Evolutionary conservation across 92 coral and sea anemone species (phyloP), one percentile per base, ranked within the genome.

Genomic region (Bergia puertoricense): DNA sequence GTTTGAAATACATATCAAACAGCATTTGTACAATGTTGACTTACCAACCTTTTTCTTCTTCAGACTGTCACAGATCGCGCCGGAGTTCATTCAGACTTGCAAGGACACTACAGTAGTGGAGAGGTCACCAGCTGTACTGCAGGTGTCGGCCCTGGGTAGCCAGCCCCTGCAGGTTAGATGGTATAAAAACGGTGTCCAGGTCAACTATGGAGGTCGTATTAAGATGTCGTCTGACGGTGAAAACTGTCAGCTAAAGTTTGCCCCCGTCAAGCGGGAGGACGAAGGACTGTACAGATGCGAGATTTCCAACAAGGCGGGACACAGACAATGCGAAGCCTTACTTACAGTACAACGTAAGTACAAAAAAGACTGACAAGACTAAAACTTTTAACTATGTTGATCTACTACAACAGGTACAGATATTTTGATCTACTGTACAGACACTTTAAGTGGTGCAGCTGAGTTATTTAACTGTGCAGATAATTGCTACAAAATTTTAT

Each of bases 221-320:
- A 95, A 95, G 85, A 93, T 95, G 98, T 95, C 98, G 16, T 93
- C 96, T 8, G 98, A 95, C 56, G 98, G 98, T 6, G 96, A 95
- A 73, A 91, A 89, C 18, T 95, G 98, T 50, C 85, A 93, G 41
- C 89, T 95, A 62, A 93, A 92, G 87, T 90, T 95, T 18, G 89
- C 90, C 16, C 93, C 96, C 0, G 94, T 95, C 45, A 96, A 95
- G 85, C 79, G 88, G n/a, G 94, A 90, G 72, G 99, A 97, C 81
- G 97, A 97, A 69, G 99, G 99, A 85, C 94, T 96, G 65, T 97
- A 97, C 91, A 94, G 92, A 89, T 97, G 99, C 92, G 95, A 91
- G 30, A 92, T 97, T 54, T 92, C 97, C 6, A 97, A 97, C 88
- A 95, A 95, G 75, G 98, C 98, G 38, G 98, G 96, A 30, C 92